Percentiles rank a stretch among this genome's conserved stretches.
These are phyloP conservation scores for Penaeus chinensis DNA, from an alignment of 1,140 invertebrate species.

Conservation along the genomic window DNA sequence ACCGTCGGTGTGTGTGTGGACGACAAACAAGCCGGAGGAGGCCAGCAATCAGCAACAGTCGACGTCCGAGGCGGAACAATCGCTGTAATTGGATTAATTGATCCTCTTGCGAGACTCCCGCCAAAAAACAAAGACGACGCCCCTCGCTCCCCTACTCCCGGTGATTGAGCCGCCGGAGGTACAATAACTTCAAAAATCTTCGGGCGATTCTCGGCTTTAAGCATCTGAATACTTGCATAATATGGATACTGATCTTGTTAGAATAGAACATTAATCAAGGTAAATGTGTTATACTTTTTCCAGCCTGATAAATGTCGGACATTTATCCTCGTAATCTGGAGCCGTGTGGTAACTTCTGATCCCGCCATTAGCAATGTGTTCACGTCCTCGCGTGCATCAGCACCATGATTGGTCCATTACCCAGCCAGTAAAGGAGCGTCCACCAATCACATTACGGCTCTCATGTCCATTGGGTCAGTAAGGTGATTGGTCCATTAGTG, in stretches of 20 bases:
- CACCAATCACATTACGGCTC: slow-evolving; percentile 59
- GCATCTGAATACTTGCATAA: slow-evolving; percentile 15
- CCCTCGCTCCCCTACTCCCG: slow-evolving; percentile 42
- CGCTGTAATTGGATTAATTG: slow-evolving; percentile 61
- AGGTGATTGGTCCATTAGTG: slow-evolving; percentile 55
- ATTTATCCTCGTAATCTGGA: slow-evolving; percentile 34
- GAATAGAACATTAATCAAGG: slow-evolving; percentile 42
- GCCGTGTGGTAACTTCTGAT: slow-evolving; percentile 40
- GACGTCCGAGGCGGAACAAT: slow-evolving; percentile 56
- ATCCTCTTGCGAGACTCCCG: slow-evolving; percentile 46
- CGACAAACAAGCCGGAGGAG: background rate
- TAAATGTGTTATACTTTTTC: slow-evolving; percentile 43
- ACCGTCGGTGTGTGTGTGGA: background rate
- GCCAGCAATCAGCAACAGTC: slow-evolving; percentile 47
- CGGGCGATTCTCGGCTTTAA: background rate
- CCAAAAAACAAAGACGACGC: slow-evolving; percentile 56
- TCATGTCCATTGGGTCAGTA: slow-evolving; percentile 56
- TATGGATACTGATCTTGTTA: slow-evolving; percentile 45
- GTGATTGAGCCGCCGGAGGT: slow-evolving; percentile 39
- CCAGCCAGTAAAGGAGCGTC: slow-evolving; percentile 59
- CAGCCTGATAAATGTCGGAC: slow-evolving; percentile 36
- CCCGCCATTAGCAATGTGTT: slow-evolving; percentile 59
- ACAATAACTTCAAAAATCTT: slow-evolving; percentile 28
- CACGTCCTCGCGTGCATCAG: slow-evolving; percentile 51
- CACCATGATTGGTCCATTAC: slow-evolving; percentile 60